phyloP scores from a whole-genome alignment of 2,888 invertebrate species.

The Zelleria hepariella region DNA sequence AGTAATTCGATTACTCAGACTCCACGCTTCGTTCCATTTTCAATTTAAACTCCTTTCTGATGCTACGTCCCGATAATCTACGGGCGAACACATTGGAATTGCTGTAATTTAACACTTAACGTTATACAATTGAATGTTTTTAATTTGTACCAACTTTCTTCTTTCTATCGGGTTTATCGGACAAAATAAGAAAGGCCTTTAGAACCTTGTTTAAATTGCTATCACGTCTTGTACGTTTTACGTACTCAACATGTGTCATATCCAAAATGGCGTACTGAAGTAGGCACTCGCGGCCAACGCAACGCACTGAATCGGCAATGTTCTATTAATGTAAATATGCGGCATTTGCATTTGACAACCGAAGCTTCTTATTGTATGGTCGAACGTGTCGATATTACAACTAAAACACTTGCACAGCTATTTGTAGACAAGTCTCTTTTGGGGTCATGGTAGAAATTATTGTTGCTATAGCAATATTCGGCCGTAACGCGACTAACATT shows the following conservation, averaged over 20 bases:
- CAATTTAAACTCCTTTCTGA: constrained; percentile 7
- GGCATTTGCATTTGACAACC: constrained; percentile 34
- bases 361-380: constrained; percentile 21
- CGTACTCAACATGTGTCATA: constrained; percentile 58
- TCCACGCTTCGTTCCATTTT: constrained; percentile 6
- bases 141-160: not conserved
- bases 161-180: not conserved
- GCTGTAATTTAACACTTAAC: constrained; percentile 5
- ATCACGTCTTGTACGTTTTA: constrained; percentile 15
- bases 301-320: constrained; percentile 52
- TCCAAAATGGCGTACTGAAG: constrained; percentile 42
- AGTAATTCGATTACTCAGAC: constrained; percentile 52
- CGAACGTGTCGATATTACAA: constrained; percentile 15
- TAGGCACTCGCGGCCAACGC: constrained; percentile 24
- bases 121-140: not conserved
- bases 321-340: constrained; percentile 51
- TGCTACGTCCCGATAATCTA: constrained; percentile 4
- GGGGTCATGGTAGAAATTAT: constrained; percentile 36
- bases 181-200: not conserved
- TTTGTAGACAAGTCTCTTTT: constrained; percentile 33
- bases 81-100: not conserved
- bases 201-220: not conserved
- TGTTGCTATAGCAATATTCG: constrained; percentile 4
- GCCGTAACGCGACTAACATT: not conserved
- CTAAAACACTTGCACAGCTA: constrained; percentile 31